Conservation (phyloP, 2,113 vertebrate genomes). For the Aviceda subcristata region DNA sequence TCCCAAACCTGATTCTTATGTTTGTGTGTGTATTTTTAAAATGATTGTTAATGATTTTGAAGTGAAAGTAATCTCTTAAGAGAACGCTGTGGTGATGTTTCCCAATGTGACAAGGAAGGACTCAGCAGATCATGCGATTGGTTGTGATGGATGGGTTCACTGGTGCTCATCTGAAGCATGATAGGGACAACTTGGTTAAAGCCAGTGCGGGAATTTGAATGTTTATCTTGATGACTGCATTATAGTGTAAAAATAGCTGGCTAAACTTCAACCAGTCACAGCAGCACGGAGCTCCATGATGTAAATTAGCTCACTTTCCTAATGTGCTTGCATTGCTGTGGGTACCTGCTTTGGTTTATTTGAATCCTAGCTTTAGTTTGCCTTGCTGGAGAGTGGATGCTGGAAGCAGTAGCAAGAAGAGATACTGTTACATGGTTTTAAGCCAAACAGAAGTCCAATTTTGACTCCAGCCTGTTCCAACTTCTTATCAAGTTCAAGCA, state of each 20-base stretch:
- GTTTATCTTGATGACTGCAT: not conserved
- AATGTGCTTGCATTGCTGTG: not conserved
- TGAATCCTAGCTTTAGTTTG: not conserved
- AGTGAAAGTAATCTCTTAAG: not conserved
- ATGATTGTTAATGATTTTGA: not conserved
- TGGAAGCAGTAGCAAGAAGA: not conserved
- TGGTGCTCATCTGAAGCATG: not conserved
- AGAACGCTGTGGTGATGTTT: not conserved
- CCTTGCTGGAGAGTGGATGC: not conserved
- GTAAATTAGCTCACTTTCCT: not conserved
- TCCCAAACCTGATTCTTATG: not conserved
- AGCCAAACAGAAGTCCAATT: not conserved
- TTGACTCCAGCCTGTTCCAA: not conserved
- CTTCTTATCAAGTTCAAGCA: not conserved
- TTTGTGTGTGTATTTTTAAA: not conserved
- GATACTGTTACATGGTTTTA: not conserved
- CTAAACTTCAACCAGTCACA: not conserved
- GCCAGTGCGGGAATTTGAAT: not conserved
- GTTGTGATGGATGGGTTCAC: not conserved
- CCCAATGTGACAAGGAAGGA: not conserved
- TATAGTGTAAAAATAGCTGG: not conserved
- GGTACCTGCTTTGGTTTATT: not conserved
- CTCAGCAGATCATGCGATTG: not conserved
- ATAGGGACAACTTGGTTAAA: not conserved
- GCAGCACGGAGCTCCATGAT: not conserved